These are phyloP conservation scores for Leptothorax acervorum DNA, from an alignment of 2,888 invertebrate genomes.

Conservation along the genomic window DNA sequence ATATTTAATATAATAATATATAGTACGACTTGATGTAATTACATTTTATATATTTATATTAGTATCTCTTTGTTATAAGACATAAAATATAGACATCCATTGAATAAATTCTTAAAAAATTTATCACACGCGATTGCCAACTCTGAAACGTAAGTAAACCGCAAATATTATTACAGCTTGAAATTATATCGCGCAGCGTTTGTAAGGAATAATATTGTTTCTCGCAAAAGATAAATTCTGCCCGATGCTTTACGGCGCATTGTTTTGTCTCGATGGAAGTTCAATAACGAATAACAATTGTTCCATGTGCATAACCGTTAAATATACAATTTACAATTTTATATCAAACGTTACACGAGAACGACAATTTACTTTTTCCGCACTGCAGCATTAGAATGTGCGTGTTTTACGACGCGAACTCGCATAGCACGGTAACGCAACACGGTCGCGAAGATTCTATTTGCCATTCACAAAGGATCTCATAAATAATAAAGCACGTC, in stretches of 20 bases:
- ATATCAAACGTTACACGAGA: slow-evolving; percentile 14
- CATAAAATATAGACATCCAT: background rate
- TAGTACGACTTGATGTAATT: background rate
- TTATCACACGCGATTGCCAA: background rate
- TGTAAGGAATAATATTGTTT: slow-evolving; percentile 24
- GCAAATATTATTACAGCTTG: background rate
- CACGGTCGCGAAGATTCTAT: slow-evolving; percentile 44
- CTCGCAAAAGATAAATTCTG: slow-evolving; percentile 27
- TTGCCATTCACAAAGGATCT: slow-evolving; percentile 43
- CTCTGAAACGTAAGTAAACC: background rate
- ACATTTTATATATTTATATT: background rate
- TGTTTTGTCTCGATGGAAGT: background rate
- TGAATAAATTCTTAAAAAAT: background rate
- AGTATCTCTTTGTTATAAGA: background rate
- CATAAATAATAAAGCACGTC: slow-evolving; percentile 38
- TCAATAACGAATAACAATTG: slow-evolving; percentile 17
- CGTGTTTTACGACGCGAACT: slow-evolving; percentile 11
- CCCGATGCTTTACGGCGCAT: background rate
- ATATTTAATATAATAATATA: background rate
- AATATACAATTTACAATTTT: slow-evolving; percentile 22
- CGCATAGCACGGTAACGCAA: background rate
- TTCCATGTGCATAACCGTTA: slow-evolving; percentile 11
- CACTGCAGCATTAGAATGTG: background rate
- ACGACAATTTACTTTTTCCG: background rate
- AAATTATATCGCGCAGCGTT: background rate